These are phyloP conservation scores for Hippoglossus hippoglossus DNA, from an alignment of 2,797 vertebrate genomes.

Conservation along the genomic window DNA sequence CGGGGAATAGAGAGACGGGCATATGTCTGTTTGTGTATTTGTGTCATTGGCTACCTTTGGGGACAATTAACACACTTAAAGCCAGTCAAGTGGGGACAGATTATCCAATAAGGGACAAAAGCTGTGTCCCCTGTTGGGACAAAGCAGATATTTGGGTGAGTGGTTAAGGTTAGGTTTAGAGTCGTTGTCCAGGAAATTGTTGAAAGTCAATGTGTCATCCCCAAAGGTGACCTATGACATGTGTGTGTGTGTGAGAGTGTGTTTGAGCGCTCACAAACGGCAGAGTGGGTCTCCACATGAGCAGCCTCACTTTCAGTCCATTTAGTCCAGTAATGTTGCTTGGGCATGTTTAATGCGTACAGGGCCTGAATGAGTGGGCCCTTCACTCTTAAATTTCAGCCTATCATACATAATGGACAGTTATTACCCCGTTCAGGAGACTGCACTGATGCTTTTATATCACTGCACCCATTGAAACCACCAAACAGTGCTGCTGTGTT, in stretches of 20 bases:
- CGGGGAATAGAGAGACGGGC: background rate
- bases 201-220: background rate
- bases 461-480: slow-evolving; percentile 14
- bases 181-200: background rate
- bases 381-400: slow-evolving; percentile 35
- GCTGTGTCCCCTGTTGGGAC: background rate
- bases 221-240: background rate
- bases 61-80: background rate
- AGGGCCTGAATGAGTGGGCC: slow-evolving; percentile 26
- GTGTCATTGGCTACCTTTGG: background rate
- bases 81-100: no score
- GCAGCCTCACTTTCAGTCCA: slow-evolving; percentile 42
- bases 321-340: slow-evolving; percentile 45
- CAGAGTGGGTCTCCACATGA: slow-evolving; percentile 18
- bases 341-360: slow-evolving; percentile 29
- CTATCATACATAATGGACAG: slow-evolving; percentile 56
- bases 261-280: background rate
- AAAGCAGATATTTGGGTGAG: background rate
- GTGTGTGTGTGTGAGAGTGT: slow-evolving; percentile 4
- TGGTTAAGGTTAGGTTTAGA: background rate
- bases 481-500: background rate
- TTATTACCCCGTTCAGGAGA: slow-evolving; percentile 51
- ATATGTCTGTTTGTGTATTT: background rate
- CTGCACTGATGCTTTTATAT: slow-evolving; percentile 14
- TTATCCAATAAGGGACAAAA: background rate